Evolutionary conservation across 1,140 invertebrate genomes (phyloP), one percentile per base, ranked within the genome.

Genomic region (Pseudoatta argentina): DNA sequence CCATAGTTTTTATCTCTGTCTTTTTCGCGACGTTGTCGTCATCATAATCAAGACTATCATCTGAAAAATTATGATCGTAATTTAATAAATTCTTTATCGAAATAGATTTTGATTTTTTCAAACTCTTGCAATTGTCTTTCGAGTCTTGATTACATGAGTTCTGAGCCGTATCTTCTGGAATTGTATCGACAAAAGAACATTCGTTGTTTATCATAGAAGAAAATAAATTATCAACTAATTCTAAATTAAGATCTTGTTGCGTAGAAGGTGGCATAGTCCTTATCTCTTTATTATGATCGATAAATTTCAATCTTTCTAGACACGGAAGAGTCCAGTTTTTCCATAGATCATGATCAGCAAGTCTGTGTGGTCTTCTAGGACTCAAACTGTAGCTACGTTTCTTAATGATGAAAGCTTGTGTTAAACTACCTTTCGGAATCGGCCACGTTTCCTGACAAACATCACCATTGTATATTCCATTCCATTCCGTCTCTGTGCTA

Each of bases 11-110:
- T 21, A 2, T 27, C 16, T 51, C 24, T 72, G 61, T 1, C 0
- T 34, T 34, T 6, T 34, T 55, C 1, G 21, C 12, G 3, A 30
- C 3, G 1, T 72, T 81, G n/a, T 86, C 87, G 51, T 93, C 91
- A 6, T 83, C 88, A 5, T 85, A 87, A 34, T 93, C 92, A 64
- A 93, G 76, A 85, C 93, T 94, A 64, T 94, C 93, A 21, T 94
- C 93, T 0, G 93, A 94, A 78, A 93, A 93, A 27, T 91, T 85
- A 44, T 89, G 34, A 48, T 91, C 90, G 2, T 59, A 67, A 6
- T 82, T 87, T 0, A 66, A 1, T 16, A 85, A 44, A 6, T n/a
- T 30, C 12, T 83, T 61, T 14, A 12, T 7, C 14, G 71, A 39
- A 48, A 16, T 12, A 27, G 66, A 71, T 48, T 82, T 59, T 48